Conservation (phyloP, 2,797 vertebrate species). For the Lycodopsis pacificus region DNA sequence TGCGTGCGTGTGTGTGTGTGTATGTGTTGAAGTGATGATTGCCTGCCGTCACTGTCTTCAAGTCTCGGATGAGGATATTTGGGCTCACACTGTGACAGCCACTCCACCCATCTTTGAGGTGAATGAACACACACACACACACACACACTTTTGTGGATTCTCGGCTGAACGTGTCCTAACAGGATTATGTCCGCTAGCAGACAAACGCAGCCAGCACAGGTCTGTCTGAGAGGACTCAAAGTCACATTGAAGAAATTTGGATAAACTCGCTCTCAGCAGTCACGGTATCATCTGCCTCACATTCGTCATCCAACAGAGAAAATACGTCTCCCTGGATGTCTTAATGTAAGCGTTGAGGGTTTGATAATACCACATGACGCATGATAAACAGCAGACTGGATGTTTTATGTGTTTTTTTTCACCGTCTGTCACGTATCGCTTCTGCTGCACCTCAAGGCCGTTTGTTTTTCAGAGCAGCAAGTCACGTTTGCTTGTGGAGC, state of each 20-base stretch:
- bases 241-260: slow-evolving; percentile 37
- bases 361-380: background rate
- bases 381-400: slow-evolving; percentile 26
- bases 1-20: slow-evolving; percentile 29
- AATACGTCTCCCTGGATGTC: background rate
- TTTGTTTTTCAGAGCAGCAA: background rate
- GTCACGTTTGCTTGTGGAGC: background rate
- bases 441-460: background rate
- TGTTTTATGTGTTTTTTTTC: slow-evolving; percentile 6
- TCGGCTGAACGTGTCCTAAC: slow-evolving; percentile 40
- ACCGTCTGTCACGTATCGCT: slow-evolving; percentile 1
- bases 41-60: slow-evolving; percentile 24
- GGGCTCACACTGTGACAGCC: slow-evolving; percentile 24
- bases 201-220: slow-evolving; percentile 7
- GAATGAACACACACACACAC: slow-evolving; percentile 13
- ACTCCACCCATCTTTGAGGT: slow-evolving; percentile 18
- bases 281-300: background rate
- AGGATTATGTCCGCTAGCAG: slow-evolving; percentile 46
- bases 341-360: slow-evolving; percentile 18
- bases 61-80: slow-evolving; percentile 40
- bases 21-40: slow-evolving; percentile 33
- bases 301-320: slow-evolving; percentile 6
- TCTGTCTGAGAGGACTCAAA: slow-evolving; percentile 21
- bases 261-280: background rate
- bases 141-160: slow-evolving; percentile 9